Base-by-base conservation (phyloP, 2,113 vertebrate species). In the Tricholaema leucomelas region DNA sequence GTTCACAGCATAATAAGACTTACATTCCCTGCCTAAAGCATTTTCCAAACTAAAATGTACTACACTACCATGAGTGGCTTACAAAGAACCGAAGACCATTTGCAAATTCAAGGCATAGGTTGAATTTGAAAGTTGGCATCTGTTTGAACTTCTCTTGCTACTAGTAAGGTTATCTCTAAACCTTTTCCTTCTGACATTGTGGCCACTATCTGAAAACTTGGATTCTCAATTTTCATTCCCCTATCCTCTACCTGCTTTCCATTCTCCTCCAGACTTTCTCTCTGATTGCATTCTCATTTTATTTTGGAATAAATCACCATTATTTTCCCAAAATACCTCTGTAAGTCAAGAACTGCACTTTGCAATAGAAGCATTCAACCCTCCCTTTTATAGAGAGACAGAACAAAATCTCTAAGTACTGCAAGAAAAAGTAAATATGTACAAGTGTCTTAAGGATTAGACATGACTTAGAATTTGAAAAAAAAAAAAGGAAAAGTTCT, bases 1-100 rank as follows among this genome's bases (percentile, higher is more conserved):
- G n/a, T 0, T 0, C 16, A 31, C 6, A 44, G 13, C 10, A 28
- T 12, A 56, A 36, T 2, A 30, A 46, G 5, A 30, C 6, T 60
- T 38, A 7, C 0, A 60, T 42, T 63, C 42, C 69, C 15, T 40
- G 25, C 20, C 52, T 44, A n/a, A 69, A 83, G 54, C 4, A 17
- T 35, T 84, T 55, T 46, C 14, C 18, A 69, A 52, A 69, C 31
- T 4, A 33, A 17, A 58, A 56, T n/a, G 6, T 15, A 59, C 42
- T 30, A 6, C 59, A n/a, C 28, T 11, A 59, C 15, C 52, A 58
- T 19, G 35, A 50, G 46, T 6, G 6, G 36, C 20, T 81, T 54
- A 46, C 5, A 60, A 64, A 54, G 40, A 46, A 35, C 11, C 4
- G 75, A 50, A 50, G 23, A 58, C 69, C 8, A 28, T 8, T 33